Conservation (phyloP, 2,797 vertebrate species). For the Diplodus puntazzo region DNA sequence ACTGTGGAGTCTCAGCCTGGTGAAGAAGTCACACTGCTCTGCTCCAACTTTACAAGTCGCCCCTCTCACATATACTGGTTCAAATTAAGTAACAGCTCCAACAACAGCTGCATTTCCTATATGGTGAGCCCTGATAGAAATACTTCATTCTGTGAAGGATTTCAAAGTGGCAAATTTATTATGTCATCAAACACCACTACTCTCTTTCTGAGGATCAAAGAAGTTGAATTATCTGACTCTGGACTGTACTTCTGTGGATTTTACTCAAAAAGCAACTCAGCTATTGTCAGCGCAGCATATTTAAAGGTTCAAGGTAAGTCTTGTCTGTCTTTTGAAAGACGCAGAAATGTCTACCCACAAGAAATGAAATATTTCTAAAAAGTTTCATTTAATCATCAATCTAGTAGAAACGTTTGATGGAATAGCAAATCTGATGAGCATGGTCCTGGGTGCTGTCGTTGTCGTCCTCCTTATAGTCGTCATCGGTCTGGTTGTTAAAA, state of each 20-base stretch:
- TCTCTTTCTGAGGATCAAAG: slow-evolving; percentile 30
- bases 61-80: slow-evolving; percentile 39
- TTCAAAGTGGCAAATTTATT: slow-evolving; percentile 7
- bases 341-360: not conserved
- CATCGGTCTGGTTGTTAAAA: not conserved
- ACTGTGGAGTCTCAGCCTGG: slow-evolving; percentile 19
- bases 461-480: not conserved
- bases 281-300: not conserved
- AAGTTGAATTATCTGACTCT: slow-evolving; percentile 35
- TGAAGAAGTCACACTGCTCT: slow-evolving; percentile 50
- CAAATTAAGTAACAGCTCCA: slow-evolving; percentile 10
- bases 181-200: slow-evolving; percentile 22
- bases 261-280: fast-evolving
- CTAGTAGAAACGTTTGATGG: not conserved
- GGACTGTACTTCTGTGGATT: slow-evolving; percentile 62
- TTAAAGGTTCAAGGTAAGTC: slow-evolving; percentile 20
- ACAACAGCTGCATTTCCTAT: not conserved
- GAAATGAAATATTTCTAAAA: not conserved
- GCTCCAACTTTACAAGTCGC: not conserved
- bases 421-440: not conserved
- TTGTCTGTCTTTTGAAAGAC: not conserved
- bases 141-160: not conserved
- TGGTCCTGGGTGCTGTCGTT: slow-evolving; percentile 4
- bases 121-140: fast-evolving
- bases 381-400: not conserved